Percentiles rank a stretch among this genome's conserved stretches.
phyloP scores from a whole-genome alignment of 2,797 vertebrate genomes.

The Cirrhinus mrigala region DNA sequence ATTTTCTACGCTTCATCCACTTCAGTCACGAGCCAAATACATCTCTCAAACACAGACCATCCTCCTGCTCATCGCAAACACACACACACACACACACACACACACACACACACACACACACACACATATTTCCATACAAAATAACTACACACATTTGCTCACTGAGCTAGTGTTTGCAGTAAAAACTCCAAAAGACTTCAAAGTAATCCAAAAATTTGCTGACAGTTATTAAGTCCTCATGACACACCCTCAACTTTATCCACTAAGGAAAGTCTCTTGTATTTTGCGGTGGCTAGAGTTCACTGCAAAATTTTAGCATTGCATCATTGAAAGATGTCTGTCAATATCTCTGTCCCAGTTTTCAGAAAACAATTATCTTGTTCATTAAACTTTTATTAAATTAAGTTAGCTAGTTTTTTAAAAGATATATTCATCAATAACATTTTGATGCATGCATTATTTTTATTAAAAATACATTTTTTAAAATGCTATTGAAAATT shows the following conservation, averaged over 20 bases:
- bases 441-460: neutral
- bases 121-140: neutral
- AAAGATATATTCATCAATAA: neutral
- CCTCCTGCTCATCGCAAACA: neutral
- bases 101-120: neutral
- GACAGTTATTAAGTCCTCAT: constrained; percentile 27
- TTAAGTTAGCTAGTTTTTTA: neutral
- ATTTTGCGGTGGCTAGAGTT: constrained; percentile 45
- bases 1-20: constrained; percentile 26
- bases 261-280: constrained; percentile 15
- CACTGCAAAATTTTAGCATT: neutral
- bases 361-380: neutral
- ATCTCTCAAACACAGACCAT: constrained; percentile 32
- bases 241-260: constrained; percentile 18
- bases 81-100: neutral
- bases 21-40: constrained; percentile 12
- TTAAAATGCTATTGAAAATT: neutral
- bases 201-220: constrained; percentile 31
- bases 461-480: neutral
- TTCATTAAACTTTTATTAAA: neutral
- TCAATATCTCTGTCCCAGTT: neutral
- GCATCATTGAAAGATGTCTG: neutral
- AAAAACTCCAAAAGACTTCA: neutral
- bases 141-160: constrained; percentile 21
- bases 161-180: neutral